Evolutionary conservation across 2,113 vertebrate genomes (phyloP).

Genomic region (Diadophis punctatus): DNA sequence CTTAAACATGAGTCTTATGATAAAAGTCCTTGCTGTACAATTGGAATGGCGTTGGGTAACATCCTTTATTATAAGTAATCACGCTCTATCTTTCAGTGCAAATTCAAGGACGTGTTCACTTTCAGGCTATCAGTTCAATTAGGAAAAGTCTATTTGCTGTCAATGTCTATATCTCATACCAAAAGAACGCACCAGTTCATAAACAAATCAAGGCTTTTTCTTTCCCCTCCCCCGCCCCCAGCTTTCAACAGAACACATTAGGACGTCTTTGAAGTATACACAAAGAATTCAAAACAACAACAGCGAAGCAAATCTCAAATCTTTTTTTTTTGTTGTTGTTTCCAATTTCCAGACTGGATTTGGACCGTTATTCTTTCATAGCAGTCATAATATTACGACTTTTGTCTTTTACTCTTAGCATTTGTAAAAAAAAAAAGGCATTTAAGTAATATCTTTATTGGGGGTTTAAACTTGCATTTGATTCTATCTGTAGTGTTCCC

Average conservation of each 20-base stretch:
- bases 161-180: constrained; percentile 59
- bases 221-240: fast-evolving
- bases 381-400: not conserved
- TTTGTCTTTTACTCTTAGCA: not conserved
- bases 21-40: constrained; percentile 61
- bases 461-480: not conserved
- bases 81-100: constrained; percentile 61
- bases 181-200: constrained; percentile 56
- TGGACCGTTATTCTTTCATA: constrained; percentile 31
- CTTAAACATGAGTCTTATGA: constrained; percentile 63
- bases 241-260: not conserved
- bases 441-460: not conserved
- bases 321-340: not conserved
- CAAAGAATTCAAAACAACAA: constrained; percentile 27
- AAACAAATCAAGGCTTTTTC: constrained; percentile 62
- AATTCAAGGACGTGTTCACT: constrained; percentile 68
- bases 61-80: constrained; percentile 68
- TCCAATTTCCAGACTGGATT: constrained; percentile 42
- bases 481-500: not conserved
- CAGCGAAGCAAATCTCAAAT: constrained; percentile 6
- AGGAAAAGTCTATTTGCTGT: constrained; percentile 68
- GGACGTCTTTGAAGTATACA: constrained; percentile 41
- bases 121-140: constrained; percentile 69
- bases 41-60: constrained; percentile 60
- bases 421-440: not conserved